Percentiles rank a stretch among this genome's conserved stretches.
Evolutionary conservation across 35 echinoderm and acorn worm genomes (phyloP).

Genomic region (Ptychodera flava): DNA sequence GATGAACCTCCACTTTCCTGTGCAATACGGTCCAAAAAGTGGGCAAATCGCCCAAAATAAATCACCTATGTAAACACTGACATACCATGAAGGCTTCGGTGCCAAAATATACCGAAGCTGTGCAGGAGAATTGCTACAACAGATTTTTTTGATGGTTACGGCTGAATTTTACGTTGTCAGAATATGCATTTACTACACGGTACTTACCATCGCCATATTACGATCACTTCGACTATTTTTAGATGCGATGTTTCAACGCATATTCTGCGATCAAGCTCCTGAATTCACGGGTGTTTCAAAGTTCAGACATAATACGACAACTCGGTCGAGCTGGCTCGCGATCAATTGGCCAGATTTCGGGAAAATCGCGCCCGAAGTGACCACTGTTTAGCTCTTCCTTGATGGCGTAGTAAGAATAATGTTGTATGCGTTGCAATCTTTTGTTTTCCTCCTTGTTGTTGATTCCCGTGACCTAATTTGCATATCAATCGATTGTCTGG

Average conservation of each 20-base stretch:
- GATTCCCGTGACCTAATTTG: background rate
- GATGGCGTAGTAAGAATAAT: constrained; percentile 1
- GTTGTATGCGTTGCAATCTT: background rate
- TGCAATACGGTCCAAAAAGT: background rate
- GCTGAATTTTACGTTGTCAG: background rate
- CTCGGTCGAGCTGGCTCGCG: background rate
- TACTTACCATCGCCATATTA: background rate
- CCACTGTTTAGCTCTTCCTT: background rate
- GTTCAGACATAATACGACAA: background rate
- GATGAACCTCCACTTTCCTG: background rate
- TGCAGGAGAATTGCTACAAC: too few species aligned
- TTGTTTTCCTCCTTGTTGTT: constrained; percentile 1
- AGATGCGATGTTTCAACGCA: background rate
- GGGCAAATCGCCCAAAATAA: background rate
- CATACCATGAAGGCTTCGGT: background rate
- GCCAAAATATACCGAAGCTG: too few species aligned
- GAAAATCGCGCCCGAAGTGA: background rate
- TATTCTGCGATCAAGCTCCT: background rate
- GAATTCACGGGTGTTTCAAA: background rate
- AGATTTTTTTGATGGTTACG: background rate
- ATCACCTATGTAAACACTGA: background rate
- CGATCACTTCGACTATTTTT: background rate
- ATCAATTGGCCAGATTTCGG: background rate
- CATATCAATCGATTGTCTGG: background rate
- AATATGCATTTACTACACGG: too few species aligned